These are phyloP conservation scores for Strix aluco DNA, from an alignment of 2,113 vertebrate species.

Conservation along the genomic window DNA sequence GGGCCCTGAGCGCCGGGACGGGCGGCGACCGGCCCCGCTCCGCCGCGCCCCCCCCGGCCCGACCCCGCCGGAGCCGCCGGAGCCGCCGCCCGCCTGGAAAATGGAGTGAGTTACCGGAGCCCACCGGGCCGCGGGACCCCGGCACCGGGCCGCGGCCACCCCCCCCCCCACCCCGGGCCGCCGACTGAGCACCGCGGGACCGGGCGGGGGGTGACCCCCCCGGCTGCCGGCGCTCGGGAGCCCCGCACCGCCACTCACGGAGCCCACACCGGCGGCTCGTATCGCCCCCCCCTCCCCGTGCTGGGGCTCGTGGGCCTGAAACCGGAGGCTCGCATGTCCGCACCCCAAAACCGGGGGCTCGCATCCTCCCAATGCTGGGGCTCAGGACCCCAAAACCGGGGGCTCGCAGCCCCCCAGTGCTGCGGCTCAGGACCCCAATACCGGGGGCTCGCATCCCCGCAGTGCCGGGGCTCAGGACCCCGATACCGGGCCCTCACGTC, in stretches of 20 bases:
- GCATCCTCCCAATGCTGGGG: background rate
- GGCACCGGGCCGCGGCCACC: background rate
- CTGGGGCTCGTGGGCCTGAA: background rate
- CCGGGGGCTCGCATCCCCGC: background rate
- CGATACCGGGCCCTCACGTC: background rate
- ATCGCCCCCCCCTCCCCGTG: too few relatives aligned
- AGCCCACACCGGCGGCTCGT: background rate
- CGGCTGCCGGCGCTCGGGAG: too few relatives aligned
- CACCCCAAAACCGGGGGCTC: background rate
- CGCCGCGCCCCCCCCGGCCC: background rate
- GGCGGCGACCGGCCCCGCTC: background rate
- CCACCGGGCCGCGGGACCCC: background rate
- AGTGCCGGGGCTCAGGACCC: background rate
- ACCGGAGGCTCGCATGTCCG: background rate
- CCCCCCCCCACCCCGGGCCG: background rate
- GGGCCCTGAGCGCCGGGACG: constrained; percentile 26
- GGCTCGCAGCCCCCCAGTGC: background rate
- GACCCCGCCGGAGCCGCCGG: background rate
- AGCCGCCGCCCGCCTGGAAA: background rate
- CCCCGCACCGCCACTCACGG: background rate
- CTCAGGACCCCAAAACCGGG: background rate
- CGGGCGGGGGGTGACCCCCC: background rate
- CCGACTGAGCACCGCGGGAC: background rate
- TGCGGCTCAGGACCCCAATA: background rate
- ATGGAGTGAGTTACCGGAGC: constrained; percentile 5